Percentiles rank a stretch among this genome's conserved stretches.
Evolutionary conservation across 2,797 vertebrate species (phyloP).

Genomic region (Bovichtus variegatus): DNA sequence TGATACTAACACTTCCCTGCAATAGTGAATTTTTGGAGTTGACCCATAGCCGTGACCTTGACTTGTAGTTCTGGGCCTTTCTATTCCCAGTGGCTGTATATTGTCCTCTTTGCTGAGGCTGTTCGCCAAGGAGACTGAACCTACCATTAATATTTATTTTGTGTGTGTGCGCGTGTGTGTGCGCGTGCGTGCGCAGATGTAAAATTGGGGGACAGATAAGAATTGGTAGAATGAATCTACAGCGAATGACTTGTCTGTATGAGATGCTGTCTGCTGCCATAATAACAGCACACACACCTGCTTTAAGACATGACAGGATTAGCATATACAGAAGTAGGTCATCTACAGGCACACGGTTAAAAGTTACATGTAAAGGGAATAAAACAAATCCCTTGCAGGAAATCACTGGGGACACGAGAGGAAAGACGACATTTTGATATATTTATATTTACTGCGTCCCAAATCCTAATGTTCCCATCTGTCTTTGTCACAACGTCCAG

Average conservation of each 20-base stretch:
- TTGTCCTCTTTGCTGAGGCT: conserved; percentile 45
- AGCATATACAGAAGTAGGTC: conserved; percentile 35
- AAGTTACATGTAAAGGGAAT: conserved; percentile 20
- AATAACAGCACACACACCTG: background rate
- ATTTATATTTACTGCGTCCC: conserved; percentile 45
- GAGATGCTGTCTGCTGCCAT: conserved; percentile 12
- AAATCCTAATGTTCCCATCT: conserved; percentile 51
- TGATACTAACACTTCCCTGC: conserved; percentile 5
- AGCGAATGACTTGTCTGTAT: conserved; percentile 23
- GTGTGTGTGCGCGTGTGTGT: conserved; percentile 36
- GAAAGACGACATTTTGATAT: conserved; percentile 29
- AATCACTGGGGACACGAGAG: conserved; percentile 27
- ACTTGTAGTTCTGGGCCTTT: conserved; percentile 43
- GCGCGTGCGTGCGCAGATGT: conserved; percentile 35
- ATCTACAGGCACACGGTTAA: background rate
- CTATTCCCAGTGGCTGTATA: conserved; percentile 47
- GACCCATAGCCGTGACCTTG: conserved; percentile 58
- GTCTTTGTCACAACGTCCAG: conserved; percentile 44
- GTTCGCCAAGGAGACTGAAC: conserved; percentile 31
- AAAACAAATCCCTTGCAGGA: conserved; percentile 27
- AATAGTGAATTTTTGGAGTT: conserved; percentile 13
- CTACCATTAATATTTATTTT: conserved; percentile 64
- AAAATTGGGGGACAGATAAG: conserved; percentile 11
- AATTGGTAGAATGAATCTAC: conserved; percentile 27
- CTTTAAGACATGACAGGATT: conserved; percentile 13